These are phyloP conservation scores for Disparrhopalites patrizii DNA, from an alignment of 2,888 invertebrate species.

Conservation along the genomic window DNA sequence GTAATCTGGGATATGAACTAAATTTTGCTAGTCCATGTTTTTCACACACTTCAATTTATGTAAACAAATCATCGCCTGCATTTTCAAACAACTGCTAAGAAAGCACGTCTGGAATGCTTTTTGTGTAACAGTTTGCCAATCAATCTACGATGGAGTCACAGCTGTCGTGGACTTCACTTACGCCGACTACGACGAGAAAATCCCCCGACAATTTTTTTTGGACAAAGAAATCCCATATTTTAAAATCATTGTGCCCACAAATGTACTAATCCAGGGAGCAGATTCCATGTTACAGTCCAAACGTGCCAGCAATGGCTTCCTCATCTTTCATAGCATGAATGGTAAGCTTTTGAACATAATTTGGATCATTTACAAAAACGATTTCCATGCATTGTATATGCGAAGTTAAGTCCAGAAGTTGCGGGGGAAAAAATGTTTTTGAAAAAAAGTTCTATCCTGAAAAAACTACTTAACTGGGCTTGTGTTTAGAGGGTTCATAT, in stretches of 20 bases:
- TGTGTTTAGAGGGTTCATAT: neutral
- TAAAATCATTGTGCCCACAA: conserved; percentile 41
- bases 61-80: neutral
- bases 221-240: conserved; percentile 43
- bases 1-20: too few relatives aligned
- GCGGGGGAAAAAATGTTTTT: too few relatives aligned
- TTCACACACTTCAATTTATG: too few relatives aligned
- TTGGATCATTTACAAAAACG: too few relatives aligned
- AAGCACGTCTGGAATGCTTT: too few relatives aligned
- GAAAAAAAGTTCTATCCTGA: too few relatives aligned
- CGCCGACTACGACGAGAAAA: conserved; percentile 29
- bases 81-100: too few relatives aligned
- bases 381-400: too few relatives aligned
- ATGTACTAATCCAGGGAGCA: conserved; percentile 39
- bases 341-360: too few relatives aligned
- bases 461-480: too few relatives aligned
- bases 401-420: too few relatives aligned
- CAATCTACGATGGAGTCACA: conserved; percentile 57
- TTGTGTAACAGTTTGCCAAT: conserved; percentile 57
- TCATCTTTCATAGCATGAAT: conserved; percentile 43
- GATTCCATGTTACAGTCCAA: conserved; percentile 41
- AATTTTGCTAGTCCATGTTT: too few relatives aligned
- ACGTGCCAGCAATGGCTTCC: conserved; percentile 47
- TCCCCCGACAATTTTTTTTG: conserved; percentile 39
- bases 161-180: conserved; percentile 62